Conservation (phyloP, 2,797 vertebrate species). For the Darevskia nairensis region DNA sequence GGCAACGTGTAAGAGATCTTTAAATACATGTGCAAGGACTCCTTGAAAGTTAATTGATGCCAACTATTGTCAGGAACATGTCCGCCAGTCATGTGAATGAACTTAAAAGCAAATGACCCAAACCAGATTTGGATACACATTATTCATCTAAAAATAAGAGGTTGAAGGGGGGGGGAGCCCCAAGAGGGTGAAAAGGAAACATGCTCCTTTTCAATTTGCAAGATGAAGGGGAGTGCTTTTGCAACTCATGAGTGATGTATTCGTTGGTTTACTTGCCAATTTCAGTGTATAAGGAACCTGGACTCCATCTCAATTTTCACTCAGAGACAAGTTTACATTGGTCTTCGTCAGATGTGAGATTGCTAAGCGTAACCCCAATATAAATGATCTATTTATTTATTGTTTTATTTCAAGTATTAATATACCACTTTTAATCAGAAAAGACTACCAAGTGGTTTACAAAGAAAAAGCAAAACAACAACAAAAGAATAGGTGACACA, state of each 20-base stretch:
- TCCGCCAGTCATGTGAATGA: background rate
- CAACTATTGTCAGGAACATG: background rate
- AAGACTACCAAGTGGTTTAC: too few relatives aligned
- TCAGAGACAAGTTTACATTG: too few relatives aligned
- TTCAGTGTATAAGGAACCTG: too few relatives aligned
- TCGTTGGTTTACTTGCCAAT: background rate
- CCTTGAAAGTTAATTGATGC: constrained; percentile 14
- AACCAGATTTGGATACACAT: background rate
- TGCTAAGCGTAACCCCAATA: too few relatives aligned
- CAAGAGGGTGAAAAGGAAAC: background rate
- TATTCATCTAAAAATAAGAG: background rate
- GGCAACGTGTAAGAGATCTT: background rate
- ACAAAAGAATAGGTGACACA: too few relatives aligned
- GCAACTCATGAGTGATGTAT: background rate
- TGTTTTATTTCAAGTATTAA: too few relatives aligned
- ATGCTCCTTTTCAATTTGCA: background rate
- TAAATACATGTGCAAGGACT: background rate
- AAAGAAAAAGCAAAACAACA: too few relatives aligned
- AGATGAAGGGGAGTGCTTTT: background rate
- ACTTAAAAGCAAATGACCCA: constrained; percentile 11
- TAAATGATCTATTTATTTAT: too few relatives aligned
- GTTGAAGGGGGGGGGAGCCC: background rate
- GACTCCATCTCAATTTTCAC: too few relatives aligned
- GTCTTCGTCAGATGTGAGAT: too few relatives aligned
- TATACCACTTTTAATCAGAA: too few relatives aligned